phyloP scores from a whole-genome alignment of 2,888 invertebrate genomes.

The Epinotia nisella region DNA sequence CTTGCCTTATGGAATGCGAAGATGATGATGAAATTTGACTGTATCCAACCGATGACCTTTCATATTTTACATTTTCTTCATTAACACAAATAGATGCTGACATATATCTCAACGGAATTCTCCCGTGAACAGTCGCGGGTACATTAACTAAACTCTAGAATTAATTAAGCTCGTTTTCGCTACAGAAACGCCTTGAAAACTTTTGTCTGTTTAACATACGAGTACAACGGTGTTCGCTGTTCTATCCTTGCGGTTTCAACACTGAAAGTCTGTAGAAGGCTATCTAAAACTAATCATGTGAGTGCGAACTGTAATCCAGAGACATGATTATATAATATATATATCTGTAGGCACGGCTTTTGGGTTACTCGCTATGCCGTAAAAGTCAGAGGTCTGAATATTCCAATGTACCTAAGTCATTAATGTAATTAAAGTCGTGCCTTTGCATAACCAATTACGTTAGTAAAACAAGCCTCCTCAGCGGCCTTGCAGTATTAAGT shows the following conservation, averaged over 20 bases:
- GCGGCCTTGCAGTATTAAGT: conserved; percentile 38
- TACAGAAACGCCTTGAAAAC: background rate
- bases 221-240: background rate
- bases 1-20: too few species aligned
- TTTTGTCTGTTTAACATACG: background rate
- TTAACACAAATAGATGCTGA: background rate
- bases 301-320: background rate
- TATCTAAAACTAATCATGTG: background rate
- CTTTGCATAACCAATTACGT: conserved; percentile 48
- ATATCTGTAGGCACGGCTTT: background rate
- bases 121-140: background rate
- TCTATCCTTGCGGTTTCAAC: background rate
- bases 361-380: conserved; percentile 9
- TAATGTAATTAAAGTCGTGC: conserved; percentile 52
- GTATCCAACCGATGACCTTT: too few species aligned
- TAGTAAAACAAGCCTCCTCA: conserved; percentile 35
- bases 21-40: too few species aligned
- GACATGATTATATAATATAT: too few species aligned
- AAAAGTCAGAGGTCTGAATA: conserved; percentile 38
- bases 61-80: background rate
- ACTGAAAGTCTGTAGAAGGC: background rate
- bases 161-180: conserved; percentile 1
- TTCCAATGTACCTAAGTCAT: conserved; percentile 36
- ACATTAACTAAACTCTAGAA: background rate
- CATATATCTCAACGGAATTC: background rate